Percentiles rank a stretch among this genome's conserved stretches.
Conservation (phyloP, 2,113 vertebrate genomes). For the Cryptoleucopteryx plumbea region DNA sequence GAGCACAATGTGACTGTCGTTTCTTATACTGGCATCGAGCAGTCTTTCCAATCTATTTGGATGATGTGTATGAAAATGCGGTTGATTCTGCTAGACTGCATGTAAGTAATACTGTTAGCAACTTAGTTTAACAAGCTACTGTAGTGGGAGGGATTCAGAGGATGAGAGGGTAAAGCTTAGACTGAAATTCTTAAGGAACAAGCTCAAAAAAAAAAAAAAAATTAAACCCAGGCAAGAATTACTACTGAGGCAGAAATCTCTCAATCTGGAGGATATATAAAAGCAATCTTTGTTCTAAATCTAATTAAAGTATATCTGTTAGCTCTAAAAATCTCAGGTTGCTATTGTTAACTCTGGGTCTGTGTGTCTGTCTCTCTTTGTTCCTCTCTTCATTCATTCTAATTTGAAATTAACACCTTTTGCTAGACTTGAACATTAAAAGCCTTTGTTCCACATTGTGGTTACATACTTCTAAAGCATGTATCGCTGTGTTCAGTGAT, state of each 20-base stretch:
- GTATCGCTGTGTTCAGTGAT: background rate
- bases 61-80: conserved; percentile 94
- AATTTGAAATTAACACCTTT: background rate
- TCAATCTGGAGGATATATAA: background rate
- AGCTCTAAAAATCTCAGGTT: background rate
- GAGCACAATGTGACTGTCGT: conserved; percentile 90
- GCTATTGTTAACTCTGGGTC: background rate
- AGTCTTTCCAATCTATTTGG: conserved; percentile 96
- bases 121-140: background rate
- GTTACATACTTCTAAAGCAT: background rate
- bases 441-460: background rate
- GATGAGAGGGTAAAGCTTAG: background rate
- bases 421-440: background rate
- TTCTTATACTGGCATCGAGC: conserved; percentile 98
- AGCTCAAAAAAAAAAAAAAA: background rate
- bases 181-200: background rate
- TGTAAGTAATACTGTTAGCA: conserved; percentile 72
- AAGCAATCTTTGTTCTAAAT: background rate
- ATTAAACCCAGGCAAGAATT: background rate
- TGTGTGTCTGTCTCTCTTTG: background rate
- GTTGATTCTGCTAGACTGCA: conserved; percentile 93
- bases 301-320: background rate
- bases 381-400: background rate
- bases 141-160: background rate
- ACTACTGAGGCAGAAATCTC: background rate